Evolutionary conservation across 2,888 invertebrate species (phyloP).

Genomic region (Myathropa florea): DNA sequence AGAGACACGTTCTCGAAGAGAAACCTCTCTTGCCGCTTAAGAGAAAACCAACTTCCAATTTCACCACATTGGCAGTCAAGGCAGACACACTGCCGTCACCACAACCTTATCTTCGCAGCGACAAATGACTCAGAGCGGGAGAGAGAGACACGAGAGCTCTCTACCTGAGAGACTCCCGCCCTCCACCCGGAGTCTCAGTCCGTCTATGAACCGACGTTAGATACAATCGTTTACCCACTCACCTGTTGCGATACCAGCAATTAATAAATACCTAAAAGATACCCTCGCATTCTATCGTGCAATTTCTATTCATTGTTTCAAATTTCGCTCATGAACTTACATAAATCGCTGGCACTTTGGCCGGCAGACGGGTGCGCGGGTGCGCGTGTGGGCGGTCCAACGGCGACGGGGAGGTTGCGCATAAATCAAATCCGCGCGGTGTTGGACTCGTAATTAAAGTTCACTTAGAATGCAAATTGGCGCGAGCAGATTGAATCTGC

Average conservation of each 20-base stretch:
- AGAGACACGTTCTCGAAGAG: neutral
- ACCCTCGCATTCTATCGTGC: neutral
- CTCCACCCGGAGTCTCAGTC: neutral
- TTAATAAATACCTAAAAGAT: neutral
- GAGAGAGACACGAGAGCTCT: neutral
- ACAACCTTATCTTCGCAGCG: slow-evolving; percentile 11
- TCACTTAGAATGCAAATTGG: slow-evolving; percentile 68
- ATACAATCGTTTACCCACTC: neutral
- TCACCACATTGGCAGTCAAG: slow-evolving; percentile 12
- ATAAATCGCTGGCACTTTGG: slow-evolving; percentile 10
- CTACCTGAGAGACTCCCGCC: neutral
- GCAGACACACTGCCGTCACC: slow-evolving; percentile 56
- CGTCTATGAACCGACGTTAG: neutral
- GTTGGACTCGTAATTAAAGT: slow-evolving; percentile 53
- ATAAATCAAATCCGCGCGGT: slow-evolving; percentile 56
- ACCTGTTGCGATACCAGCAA: slow-evolving; percentile 13
- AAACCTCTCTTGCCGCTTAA: slow-evolving; percentile 1
- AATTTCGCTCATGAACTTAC: slow-evolving; percentile 33
- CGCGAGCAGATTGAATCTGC: slow-evolving; percentile 38
- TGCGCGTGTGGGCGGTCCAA: neutral
- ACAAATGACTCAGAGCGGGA: neutral
- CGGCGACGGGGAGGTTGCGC: slow-evolving; percentile 7
- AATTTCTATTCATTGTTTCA: slow-evolving; percentile 36
- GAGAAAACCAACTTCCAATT: slow-evolving; percentile 4
- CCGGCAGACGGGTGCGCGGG: neutral